Base-by-base conservation (phyloP, 1,140 invertebrate species). In the Drosophila suzukii region DNA sequence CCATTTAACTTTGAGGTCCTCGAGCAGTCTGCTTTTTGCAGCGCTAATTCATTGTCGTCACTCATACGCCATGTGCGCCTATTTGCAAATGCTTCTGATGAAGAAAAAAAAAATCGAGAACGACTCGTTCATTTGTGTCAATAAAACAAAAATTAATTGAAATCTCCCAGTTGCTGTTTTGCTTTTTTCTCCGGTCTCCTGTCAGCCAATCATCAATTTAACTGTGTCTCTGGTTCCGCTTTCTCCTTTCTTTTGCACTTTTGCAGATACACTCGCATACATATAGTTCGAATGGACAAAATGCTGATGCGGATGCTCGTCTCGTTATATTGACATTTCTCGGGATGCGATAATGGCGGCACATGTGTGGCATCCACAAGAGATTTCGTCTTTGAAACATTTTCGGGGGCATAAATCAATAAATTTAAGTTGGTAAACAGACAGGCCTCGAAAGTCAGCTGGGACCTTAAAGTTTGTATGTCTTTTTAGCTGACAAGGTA, bases 111-210 rank as follows among this genome's bases (percentile, higher is more conserved):
- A 34, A 47, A n/a, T n/a, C 15, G 50, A 54, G 43, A 41, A 43
- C 59, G 54, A 75, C 57, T 62, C 67, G 62, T 85, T 71, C 78
- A 82, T 88, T 86, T 88, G 50, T 62, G 79, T 71, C 83, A 89
- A 88, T 82, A 79, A 82, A 65, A 59, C 62, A 73, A 47, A 89
- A 89, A 89, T 89, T 88, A 88, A 88, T 88, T 88, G 84, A 88
- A 88, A 89, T 88, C 76, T 84, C 51, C 76, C 56, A 55, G 47
- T 51, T 65, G 51, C 51, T 44, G 20, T 46, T 49, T 49, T 44
- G 20, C 39, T 43, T 49, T 24, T 63, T 44, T 46, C 53, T 13
- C 20, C 67, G 75, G 36, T 61, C 51, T 20, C 30, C 44, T 53
- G 81, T 62, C 75, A 83, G 56, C 53, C 79, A 83, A 89, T 83